A percentile compares a stretch with the other conserved stretches of the same genome.
These are phyloP conservation scores for Myanophis thanlyinensis DNA, from an alignment of 2,113 vertebrate species.

Conservation along the genomic window DNA sequence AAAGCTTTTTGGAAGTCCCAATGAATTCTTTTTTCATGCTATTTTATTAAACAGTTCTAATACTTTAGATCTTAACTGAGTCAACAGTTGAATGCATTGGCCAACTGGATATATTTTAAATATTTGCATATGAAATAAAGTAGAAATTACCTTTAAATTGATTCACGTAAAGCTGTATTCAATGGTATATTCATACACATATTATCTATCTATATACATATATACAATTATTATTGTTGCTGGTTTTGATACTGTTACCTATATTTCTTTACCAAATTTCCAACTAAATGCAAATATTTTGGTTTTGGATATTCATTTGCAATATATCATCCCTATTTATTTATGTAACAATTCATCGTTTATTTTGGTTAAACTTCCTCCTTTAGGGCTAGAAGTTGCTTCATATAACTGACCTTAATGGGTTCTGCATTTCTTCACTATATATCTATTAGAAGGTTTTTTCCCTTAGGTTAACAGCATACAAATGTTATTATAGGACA, in stretches of 20 bases:
- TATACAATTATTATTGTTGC: background rate
- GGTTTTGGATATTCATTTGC: background rate
- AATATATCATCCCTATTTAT: background rate
- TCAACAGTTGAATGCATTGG: background rate
- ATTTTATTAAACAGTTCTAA: background rate
- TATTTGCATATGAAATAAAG: background rate
- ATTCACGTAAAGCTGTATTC: background rate
- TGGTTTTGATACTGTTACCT: background rate
- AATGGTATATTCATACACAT: background rate
- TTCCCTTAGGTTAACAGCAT: background rate
- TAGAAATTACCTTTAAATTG: conserved; percentile 21
- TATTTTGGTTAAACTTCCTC: background rate
- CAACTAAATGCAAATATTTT: background rate
- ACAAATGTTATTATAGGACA: background rate
- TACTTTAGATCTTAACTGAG: conserved; percentile 24
- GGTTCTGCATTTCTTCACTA: background rate
- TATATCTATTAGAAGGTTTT: background rate
- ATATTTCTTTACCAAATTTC: background rate
- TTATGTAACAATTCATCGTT: background rate
- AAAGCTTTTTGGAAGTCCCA: background rate
- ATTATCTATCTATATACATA: background rate
- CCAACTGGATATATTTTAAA: conserved; percentile 1
- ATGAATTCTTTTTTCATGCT: background rate
- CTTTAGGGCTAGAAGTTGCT: background rate
- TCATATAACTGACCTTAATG: background rate